Evolutionary conservation across 1,140 invertebrate genomes (phyloP).

Genomic region (Anoplophora glabripennis): DNA sequence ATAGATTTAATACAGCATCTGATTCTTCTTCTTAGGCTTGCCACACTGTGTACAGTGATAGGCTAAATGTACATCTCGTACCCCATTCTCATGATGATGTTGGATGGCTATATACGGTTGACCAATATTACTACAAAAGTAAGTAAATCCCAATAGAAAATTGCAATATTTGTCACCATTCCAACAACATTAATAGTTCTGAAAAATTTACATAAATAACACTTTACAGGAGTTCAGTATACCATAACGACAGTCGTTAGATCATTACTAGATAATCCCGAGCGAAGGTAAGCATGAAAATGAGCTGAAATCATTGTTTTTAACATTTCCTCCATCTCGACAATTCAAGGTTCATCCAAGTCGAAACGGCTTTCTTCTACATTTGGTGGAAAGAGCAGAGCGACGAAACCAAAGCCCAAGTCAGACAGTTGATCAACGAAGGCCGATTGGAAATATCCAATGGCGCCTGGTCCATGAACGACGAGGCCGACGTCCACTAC

Average conservation of each 20-base stretch:
- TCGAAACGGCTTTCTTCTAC: slow-evolving; percentile 54
- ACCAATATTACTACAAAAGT: slow-evolving; percentile 80
- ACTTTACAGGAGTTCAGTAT: slow-evolving; percentile 82
- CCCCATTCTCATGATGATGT: slow-evolving; percentile 78
- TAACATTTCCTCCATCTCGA: neutral
- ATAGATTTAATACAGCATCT: too few relatives aligned
- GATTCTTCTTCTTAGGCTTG: slow-evolving; percentile 53
- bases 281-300: slow-evolving; percentile 55
- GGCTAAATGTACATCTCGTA: slow-evolving; percentile 73
- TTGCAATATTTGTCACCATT: too few relatives aligned
- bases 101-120: slow-evolving; percentile 83
- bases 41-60: slow-evolving; percentile 50
- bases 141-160: slow-evolving; percentile 41
- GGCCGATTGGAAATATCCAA: slow-evolving; percentile 75
- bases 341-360: slow-evolving; percentile 43
- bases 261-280: slow-evolving; percentile 70
- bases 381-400: slow-evolving; percentile 68
- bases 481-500: slow-evolving; percentile 79
- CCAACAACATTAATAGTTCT: too few relatives aligned
- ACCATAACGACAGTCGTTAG: slow-evolving; percentile 86
- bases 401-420: slow-evolving; percentile 51
- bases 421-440: slow-evolving; percentile 50
- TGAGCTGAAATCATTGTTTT: too few relatives aligned
- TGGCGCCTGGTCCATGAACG: slow-evolving; percentile 77
- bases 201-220: slow-evolving; percentile 56